Evolutionary conservation across 2,113 vertebrate genomes (phyloP).

Genomic region (Cryptotis parvus): DNA sequence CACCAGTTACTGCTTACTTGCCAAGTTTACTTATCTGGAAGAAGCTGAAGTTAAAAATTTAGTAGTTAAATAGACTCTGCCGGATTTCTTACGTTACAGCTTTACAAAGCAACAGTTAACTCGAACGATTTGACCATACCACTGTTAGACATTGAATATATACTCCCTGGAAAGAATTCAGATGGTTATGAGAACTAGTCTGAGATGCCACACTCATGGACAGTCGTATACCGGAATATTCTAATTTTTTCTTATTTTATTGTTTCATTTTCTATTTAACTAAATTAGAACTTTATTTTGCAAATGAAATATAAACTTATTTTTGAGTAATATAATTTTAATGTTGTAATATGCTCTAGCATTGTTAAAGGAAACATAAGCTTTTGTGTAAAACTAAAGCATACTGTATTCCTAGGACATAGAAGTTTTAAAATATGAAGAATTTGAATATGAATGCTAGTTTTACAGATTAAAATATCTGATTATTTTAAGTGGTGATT

Average conservation of each 20-base stretch:
- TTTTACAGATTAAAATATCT: slow-evolving; percentile 39
- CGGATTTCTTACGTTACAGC: slow-evolving; percentile 20
- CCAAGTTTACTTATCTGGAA: too few relatives aligned
- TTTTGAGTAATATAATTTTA: slow-evolving; percentile 39
- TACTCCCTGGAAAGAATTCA: slow-evolving; percentile 63
- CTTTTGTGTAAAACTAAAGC: slow-evolving; percentile 49
- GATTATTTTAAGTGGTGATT: slow-evolving; percentile 50
- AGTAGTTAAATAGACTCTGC: too few relatives aligned
- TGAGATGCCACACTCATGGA: slow-evolving; percentile 73
- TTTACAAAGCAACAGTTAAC: slow-evolving; percentile 1
- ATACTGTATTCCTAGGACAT: neutral
- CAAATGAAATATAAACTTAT: neutral
- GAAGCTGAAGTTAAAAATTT: too few relatives aligned
- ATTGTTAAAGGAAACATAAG: neutral
- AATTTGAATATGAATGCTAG: slow-evolving; percentile 44
- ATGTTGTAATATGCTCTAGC: slow-evolving; percentile 56
- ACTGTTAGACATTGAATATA: slow-evolving; percentile 27
- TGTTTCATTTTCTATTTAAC: slow-evolving; percentile 63
- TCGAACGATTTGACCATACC: neutral
- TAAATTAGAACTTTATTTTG: slow-evolving; percentile 58
- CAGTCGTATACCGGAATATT: slow-evolving; percentile 49
- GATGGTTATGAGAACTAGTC: slow-evolving; percentile 66
- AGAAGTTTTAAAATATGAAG: slow-evolving; percentile 1
- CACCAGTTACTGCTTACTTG: too few relatives aligned
- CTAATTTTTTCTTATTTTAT: slow-evolving; percentile 59